Conservation (phyloP, 2,113 vertebrate genomes). For the Monopterus albus region DNA sequence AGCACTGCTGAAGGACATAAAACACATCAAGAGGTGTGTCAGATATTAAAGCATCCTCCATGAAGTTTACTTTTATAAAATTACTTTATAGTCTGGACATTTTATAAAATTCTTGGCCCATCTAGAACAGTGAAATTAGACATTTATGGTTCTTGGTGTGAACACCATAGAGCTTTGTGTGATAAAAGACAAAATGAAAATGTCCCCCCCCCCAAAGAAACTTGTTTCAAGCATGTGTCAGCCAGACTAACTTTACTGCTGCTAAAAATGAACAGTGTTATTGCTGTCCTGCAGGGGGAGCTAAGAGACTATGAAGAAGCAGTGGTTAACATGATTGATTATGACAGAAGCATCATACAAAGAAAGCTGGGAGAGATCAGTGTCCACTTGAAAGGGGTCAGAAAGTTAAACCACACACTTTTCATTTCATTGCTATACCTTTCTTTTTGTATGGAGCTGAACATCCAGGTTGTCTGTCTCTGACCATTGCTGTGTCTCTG, state of each 20-base stretch:
- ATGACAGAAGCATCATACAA: constrained; percentile 82
- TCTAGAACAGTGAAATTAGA: too few species aligned
- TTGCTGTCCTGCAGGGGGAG: constrained; percentile 57
- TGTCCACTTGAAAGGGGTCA: constrained; percentile 76
- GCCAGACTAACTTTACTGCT: neutral
- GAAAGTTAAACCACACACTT: constrained; percentile 2
- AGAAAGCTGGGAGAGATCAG: constrained; percentile 71
- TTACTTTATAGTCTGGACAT: neutral
- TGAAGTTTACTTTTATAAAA: neutral
- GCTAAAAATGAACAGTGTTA: neutral
- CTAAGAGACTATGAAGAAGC: constrained; percentile 1
- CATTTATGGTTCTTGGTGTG: too few species aligned
- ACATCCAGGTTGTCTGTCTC: neutral
- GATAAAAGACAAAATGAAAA: too few species aligned
- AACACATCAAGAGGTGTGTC: constrained; percentile 18
- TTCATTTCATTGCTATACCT: neutral
- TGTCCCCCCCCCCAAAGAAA: too few species aligned
- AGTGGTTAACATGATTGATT: constrained; percentile 77
- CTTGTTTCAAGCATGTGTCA: neutral
- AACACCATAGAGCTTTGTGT: too few species aligned
- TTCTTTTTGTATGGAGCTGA: neutral
- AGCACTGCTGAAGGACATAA: neutral
- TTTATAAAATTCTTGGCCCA: too few species aligned
- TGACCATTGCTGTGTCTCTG: constrained; percentile 2
- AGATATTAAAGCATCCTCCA: neutral